These are phyloP conservation scores for Nesoenas mayeri DNA, from an alignment of 2,113 vertebrate species.

Conservation along the genomic window DNA sequence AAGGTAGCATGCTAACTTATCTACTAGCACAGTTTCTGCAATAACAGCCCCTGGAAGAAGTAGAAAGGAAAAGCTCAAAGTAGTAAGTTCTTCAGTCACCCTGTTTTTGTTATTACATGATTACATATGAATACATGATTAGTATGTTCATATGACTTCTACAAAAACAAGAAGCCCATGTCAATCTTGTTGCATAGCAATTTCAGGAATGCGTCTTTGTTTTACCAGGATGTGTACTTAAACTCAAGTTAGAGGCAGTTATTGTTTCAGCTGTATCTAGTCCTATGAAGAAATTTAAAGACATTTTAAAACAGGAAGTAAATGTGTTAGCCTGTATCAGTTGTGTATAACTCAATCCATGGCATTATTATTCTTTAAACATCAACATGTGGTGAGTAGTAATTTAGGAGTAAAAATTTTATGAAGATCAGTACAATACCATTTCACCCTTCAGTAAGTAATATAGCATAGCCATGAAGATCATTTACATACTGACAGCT, in stretches of 20 bases:
- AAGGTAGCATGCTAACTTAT: neutral
- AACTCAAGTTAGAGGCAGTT: neutral
- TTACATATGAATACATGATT: neutral
- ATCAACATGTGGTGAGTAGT: neutral
- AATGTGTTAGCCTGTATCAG: neutral
- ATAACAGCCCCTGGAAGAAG: neutral
- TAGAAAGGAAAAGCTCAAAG: neutral
- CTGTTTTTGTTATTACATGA: neutral
- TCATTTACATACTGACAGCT: neutral
- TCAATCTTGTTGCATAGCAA: neutral
- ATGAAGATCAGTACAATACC: neutral
- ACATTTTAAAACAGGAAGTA: neutral
- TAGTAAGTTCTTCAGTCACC: neutral
- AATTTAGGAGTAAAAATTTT: conserved; percentile 13
- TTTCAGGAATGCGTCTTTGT: neutral
- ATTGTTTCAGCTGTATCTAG: neutral
- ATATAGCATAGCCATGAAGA: neutral
- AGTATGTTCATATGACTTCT: neutral
- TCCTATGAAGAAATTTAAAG: neutral
- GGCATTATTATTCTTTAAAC: neutral
- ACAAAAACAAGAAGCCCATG: neutral
- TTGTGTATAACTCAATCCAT: neutral
- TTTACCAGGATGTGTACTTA: neutral
- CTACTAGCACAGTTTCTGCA: neutral
- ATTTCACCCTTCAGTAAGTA: conserved; percentile 24